phyloP scores from a whole-genome alignment of 2,888 invertebrate species.

The Apomyelois bistriatella region DNA sequence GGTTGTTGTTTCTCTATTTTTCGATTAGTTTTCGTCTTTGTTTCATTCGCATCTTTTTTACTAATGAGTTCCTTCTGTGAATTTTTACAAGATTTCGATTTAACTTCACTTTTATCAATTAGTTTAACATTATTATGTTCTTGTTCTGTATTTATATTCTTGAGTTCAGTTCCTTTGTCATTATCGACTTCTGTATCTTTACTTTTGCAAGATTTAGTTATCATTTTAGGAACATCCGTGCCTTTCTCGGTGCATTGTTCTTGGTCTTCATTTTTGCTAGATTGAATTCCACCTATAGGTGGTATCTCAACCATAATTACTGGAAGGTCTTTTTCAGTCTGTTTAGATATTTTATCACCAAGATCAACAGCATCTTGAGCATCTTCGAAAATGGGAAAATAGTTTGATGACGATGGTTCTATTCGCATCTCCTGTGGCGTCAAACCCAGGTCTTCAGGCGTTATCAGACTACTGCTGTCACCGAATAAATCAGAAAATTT shows the following conservation, averaged over 20 bases:
- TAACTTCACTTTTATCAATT: not conserved
- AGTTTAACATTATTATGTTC: not conserved
- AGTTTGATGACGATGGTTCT: slow-evolving; percentile 26
- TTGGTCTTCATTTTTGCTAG: slow-evolving; percentile 12
- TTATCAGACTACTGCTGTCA: slow-evolving; percentile 65
- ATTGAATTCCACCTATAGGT: not conserved
- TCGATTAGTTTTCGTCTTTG: not conserved
- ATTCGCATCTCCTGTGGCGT: slow-evolving; percentile 20
- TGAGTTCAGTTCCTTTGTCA: not conserved
- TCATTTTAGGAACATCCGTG: not conserved
- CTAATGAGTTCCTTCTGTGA: not conserved
- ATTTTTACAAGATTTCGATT: not conserved
- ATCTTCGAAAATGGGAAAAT: slow-evolving; percentile 51
- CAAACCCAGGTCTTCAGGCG: slow-evolving; percentile 64
- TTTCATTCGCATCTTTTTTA: not conserved
- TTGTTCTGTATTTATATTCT: not conserved
- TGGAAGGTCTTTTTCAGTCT: slow-evolving; percentile 4
- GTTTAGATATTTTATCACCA: slow-evolving; percentile 23
- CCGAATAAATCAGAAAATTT: slow-evolving; percentile 66
- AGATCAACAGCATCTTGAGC: slow-evolving; percentile 55
- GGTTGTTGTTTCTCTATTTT: not conserved
- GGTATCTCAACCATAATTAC: not conserved
- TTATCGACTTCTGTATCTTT: not conserved
- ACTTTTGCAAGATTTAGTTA: not conserved
- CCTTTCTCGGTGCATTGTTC: slow-evolving; percentile 5